Evolutionary conservation across 2,888 invertebrate species (phyloP).

Genomic region (Pyrochroa serraticornis): DNA sequence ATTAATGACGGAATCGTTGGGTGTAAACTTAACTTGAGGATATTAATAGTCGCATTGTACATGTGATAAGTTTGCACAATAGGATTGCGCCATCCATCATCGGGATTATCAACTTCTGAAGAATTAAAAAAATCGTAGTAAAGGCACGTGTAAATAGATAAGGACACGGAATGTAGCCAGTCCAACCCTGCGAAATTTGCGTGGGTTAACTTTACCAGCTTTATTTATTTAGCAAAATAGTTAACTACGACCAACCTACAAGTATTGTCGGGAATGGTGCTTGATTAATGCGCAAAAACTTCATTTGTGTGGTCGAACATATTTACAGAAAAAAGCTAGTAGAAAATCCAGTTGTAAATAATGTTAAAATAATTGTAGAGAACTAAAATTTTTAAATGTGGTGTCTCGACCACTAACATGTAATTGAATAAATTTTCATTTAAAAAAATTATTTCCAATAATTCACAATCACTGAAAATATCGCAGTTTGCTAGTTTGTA

Average conservation of each 20-base stretch:
- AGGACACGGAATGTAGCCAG: conserved; percentile 3
- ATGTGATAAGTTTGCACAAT: conserved; percentile 21
- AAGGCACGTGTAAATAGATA: conserved; percentile 14
- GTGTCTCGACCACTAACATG: too few species aligned
- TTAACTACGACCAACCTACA: conserved; percentile 21
- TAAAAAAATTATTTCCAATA: too few species aligned
- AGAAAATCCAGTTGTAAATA: too few species aligned
- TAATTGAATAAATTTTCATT: too few species aligned
- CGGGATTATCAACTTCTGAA: conserved; percentile 19
- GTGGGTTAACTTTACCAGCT: conserved; percentile 8
- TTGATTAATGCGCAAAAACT: conserved; percentile 24
- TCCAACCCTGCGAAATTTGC: conserved; percentile 5
- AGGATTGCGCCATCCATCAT: conserved; percentile 13
- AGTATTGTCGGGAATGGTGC: neutral
- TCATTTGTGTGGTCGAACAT: conserved; percentile 28
- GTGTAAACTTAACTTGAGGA: conserved; percentile 19
- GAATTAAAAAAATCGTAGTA: conserved; percentile 20
- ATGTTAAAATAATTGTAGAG: too few species aligned
- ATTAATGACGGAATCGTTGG: conserved; percentile 12
- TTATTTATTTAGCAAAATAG: too few species aligned
- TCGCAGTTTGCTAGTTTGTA: too few species aligned
- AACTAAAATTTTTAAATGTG: too few species aligned
- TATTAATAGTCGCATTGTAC: conserved; percentile 17
- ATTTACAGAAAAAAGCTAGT: neutral
- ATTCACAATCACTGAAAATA: too few species aligned